Evolutionary conservation across 1,140 invertebrate species (phyloP), one percentile per base, ranked within the genome.

Genomic region (Calliopsis andreniformis): DNA sequence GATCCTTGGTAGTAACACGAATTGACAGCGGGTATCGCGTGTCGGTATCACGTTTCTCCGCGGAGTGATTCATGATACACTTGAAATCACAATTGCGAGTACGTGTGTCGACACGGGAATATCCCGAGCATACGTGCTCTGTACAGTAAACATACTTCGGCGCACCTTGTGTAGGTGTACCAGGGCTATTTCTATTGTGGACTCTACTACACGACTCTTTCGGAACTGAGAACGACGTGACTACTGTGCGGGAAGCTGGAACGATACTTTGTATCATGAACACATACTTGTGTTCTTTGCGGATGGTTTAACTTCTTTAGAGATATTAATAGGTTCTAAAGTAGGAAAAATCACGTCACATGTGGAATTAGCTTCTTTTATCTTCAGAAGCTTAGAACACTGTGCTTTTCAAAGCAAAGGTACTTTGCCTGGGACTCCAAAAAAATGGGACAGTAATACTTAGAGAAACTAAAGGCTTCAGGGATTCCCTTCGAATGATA

Each of bases 1-100:
- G 43, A 35, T 68, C 42, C 14, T 43, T 70, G 32, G 18, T 23
- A 16, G 20, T 56, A 59, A 69, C 16, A 25, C 59, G 39, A 78
- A 78, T 78, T 69, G 79, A 62, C 35, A 68, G 45, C 28, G 43
- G 14, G 62, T 70, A 69, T 78, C 69, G 43, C 53, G 63, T 78
- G 67, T 78, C 64, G 30, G 42, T 75, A 45, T 79, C 70, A 71
- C 49, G 76, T 82, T 49, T 3, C 42, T 61, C 67, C 55, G 76
- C 66, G 53, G 47, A 43, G 12, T 80, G 80, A 82, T 82, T 82
- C 66, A 77, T n/a, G 53, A 70, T 64, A 63, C 55, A 51, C 39
- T 20, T 67, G 51, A 63, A 69, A 59, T 76, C 47, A 20, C 70
- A 64, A 69, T 69, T 49, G 35, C 45, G 49, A 39, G 10, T 49